Base-by-base conservation (phyloP, 2,113 vertebrate genomes). In the Onychostoma macrolepis region DNA sequence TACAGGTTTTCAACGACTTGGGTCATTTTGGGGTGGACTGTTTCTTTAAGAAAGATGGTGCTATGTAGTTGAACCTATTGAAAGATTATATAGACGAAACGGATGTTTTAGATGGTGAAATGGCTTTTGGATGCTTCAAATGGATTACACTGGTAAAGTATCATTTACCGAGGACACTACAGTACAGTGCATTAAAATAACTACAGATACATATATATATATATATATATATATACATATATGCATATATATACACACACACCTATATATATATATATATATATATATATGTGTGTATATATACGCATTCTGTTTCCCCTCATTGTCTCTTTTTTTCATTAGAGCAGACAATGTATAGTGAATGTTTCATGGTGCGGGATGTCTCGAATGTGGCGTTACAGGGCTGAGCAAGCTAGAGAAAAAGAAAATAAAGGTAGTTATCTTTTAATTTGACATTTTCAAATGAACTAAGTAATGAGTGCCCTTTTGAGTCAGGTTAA, bases 41-140 rank as follows among this genome's bases (percentile, higher is more conserved):
- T 80, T 38, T 72, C 38, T 43, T 61, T 71, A 84, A 30, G 41
- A 79, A 83, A n/a, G 53, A 79, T 72, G 79, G 83, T 87, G 83
- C 85, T 84, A 56, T 69, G 61, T 75, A 56, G 50, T 80, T 65
- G 65, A 6, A 56, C 50, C 21, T 50, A 79, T 61, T 63, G 80
- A 80, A 75, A 74, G 75, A 71, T 45, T 24, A 33, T 75, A 26
- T 76, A 26, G 76, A 81, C 15, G 21, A 74, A 84, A 84, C 86
- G 85, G 74, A 86, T 83, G 85, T 84, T 83, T 53, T 53, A n/a
- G 67, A 84, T 1, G 80, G 38, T 65, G 1, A 75, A 65, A 71
- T 19, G 48, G 33, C 50, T 77, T 80, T 81, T 71, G 17, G 58
- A 43, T n/a, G 56, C 45, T 85, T 50, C 56, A 38, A 50, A 30